Evolutionary conservation across 2,888 invertebrate species (phyloP), one percentile per base, ranked within the genome.

Genomic region (Parelbella ahira): DNA sequence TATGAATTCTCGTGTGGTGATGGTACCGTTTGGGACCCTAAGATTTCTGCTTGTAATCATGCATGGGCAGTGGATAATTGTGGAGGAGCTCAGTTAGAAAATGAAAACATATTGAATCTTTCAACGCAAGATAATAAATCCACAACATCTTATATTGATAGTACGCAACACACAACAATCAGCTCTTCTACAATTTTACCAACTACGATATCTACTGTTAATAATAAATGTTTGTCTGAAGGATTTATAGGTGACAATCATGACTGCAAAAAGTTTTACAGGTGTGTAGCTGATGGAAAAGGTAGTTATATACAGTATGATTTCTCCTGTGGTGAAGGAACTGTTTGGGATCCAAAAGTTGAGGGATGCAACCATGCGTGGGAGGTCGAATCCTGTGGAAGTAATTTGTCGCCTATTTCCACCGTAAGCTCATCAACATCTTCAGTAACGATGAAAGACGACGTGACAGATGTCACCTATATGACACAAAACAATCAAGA

Each of bases 231-330:
- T 56, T 71, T 63, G 8, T 64, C 69, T 52, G 91, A 91, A 64
- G 93, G 93, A 36, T 95, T 93, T 67, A 89, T 91, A 59, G 90
- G 91, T n/a, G 91, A 94, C 68, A 82, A 88, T 23, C 76, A 76
- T 28, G 89, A 94, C 60, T 94, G 94, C 59, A 90, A 88, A 44
- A 93, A 92, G 64, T 94, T 94, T 78, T 93, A 93, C 63, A 89
- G 94, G 51, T 94, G 94, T 70, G 93, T 94, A 8, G 44, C 44
- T 28, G 48, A 90, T 52, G 89, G 89, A 10, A 88, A 81, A 41
- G 89, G 90, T 6, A 84, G 87, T n/a, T 91, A 74, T 44, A 88
- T 73, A 3, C 88, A 84, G 61, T 90, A 90, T 57, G 89, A 91
- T 25, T 93, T 93, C 56, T 76, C 80, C 23, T 93, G 93, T 57